These are phyloP conservation scores for Dipodomys ordii DNA, from an alignment of 2,113 vertebrate species.

Conservation along the genomic window DNA sequence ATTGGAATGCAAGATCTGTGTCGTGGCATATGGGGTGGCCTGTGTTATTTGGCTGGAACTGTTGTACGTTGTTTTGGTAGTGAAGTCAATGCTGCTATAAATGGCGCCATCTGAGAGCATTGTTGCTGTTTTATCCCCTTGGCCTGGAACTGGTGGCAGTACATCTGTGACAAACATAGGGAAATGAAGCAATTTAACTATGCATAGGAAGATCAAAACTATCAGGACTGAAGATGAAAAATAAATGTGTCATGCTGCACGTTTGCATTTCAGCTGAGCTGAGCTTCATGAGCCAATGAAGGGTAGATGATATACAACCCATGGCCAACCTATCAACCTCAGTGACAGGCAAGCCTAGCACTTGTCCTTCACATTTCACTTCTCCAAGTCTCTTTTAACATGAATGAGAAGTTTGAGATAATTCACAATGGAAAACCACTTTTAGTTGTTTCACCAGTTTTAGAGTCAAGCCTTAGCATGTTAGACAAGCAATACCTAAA, in stretches of 20 bases:
- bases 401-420: conserved; percentile 82
- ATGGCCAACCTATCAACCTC: conserved; percentile 89
- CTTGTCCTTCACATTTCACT: conserved; percentile 94
- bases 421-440: conserved; percentile 80
- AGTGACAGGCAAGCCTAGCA: conserved; percentile 90
- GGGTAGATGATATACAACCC: conserved; percentile 96
- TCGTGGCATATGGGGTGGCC: conserved; percentile 98
- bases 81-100: conserved; percentile 99
- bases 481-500: conserved; percentile 76
- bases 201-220: conserved; percentile 78
- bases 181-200: conserved; percentile 83
- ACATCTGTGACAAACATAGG: conserved; percentile 89
- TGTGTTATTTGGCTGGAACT: conserved; percentile 96
- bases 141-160: conserved; percentile 91
- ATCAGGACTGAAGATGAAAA: conserved; percentile 84
- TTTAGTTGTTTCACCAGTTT: conserved; percentile 77
- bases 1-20: conserved; percentile 97
- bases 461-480: conserved; percentile 74
- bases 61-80: conserved; percentile 96
- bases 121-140: conserved; percentile 96
- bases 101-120: conserved; percentile 99
- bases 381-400: conserved; percentile 81
- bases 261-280: conserved; percentile 87
- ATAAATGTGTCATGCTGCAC: conserved; percentile 86
- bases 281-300: conserved; percentile 88